Conservation (phyloP, 2,113 vertebrate species). For the Onychorhynchus coronatus region DNA sequence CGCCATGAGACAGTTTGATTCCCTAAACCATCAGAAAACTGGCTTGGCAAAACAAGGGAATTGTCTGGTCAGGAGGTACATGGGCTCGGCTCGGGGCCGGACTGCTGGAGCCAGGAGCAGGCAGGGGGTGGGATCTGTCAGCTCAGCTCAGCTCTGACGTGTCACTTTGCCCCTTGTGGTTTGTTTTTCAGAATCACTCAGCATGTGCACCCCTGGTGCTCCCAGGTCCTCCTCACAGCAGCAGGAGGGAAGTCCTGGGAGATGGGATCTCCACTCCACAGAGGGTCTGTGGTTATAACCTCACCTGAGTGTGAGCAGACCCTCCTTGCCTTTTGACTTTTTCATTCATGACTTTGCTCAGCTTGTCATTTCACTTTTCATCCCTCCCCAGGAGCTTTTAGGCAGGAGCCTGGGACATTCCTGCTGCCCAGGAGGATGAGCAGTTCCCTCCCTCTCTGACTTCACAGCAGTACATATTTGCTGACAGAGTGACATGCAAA, state of each 20-base stretch:
- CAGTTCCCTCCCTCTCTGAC: not conserved
- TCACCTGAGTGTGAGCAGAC: not conserved
- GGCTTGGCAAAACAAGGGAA: not conserved
- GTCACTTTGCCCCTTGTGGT: not conserved
- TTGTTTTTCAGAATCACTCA: not conserved
- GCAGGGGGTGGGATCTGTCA: not conserved
- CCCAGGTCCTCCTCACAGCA: not conserved
- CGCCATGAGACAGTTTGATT: not conserved
- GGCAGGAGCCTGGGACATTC: not conserved
- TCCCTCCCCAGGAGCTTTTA: not conserved
- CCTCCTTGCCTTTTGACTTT: not conserved
- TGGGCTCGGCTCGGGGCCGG: fast-evolving
- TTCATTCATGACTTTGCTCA: not conserved
- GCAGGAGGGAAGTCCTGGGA: not conserved
- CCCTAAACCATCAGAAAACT: not conserved
- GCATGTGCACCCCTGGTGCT: not conserved
- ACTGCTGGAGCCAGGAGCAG: not conserved
- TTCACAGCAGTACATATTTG: not conserved
- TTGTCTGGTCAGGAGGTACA: not conserved
- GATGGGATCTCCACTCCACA: not conserved
- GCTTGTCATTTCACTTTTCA: not conserved
- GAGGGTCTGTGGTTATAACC: not conserved
- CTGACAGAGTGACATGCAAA: not conserved
- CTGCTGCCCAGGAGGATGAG: not conserved
- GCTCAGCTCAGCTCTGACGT: not conserved